Conservation (phyloP, 2,113 vertebrate genomes). For the Nothocercus julius region DNA sequence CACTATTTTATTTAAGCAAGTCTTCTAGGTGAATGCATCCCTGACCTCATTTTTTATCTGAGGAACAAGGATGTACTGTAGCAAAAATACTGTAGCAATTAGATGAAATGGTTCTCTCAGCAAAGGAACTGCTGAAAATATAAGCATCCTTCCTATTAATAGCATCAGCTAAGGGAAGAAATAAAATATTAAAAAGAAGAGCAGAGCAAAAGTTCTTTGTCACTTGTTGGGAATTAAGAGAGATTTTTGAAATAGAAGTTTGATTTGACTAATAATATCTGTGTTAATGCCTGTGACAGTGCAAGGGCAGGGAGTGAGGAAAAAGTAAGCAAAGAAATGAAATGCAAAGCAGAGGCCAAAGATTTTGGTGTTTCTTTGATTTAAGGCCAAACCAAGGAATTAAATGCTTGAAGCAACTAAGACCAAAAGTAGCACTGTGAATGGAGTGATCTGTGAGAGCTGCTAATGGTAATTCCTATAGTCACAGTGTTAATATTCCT, state of each 20-base stretch:
- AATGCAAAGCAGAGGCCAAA: background rate
- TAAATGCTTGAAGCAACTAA: background rate
- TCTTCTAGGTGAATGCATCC: background rate
- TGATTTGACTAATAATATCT: background rate
- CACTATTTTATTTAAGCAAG: background rate
- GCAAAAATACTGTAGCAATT: background rate
- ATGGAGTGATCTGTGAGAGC: background rate
- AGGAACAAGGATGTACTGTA: background rate
- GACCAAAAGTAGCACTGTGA: background rate
- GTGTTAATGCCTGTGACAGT: background rate
- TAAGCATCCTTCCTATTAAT: background rate
- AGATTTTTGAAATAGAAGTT: background rate
- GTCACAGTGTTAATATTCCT: background rate
- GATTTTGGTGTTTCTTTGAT: background rate
- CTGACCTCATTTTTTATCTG: background rate
- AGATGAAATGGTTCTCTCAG: background rate
- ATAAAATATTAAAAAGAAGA: background rate
- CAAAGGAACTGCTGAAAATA: background rate
- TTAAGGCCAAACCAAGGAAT: background rate
- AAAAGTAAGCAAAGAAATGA: background rate
- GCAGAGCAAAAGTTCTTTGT: background rate
- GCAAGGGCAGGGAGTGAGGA: background rate
- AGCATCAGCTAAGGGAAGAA: background rate
- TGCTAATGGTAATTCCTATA: background rate
- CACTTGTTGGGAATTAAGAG: background rate